Percentiles rank a stretch among this genome's conserved stretches.
phyloP scores from a whole-genome alignment of 2,888 invertebrate species.

The Hypsopygia costalis region DNA sequence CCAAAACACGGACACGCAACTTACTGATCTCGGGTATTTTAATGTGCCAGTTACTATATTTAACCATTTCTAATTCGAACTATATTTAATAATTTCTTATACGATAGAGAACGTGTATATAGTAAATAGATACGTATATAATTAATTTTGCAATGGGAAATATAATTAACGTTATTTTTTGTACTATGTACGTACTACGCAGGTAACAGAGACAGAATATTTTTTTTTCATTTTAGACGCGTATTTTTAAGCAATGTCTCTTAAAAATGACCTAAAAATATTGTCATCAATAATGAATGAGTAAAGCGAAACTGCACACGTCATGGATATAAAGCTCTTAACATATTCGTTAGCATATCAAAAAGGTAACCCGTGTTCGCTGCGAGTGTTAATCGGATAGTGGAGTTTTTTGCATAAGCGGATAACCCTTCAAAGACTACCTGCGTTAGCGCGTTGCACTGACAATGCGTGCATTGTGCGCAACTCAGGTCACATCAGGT shows the following conservation, averaged over 20 bases:
- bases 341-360: slow-evolving; percentile 48
- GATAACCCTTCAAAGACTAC: slow-evolving; percentile 74
- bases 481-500: slow-evolving; percentile 45
- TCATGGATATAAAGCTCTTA: slow-evolving; percentile 45
- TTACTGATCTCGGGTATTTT: slow-evolving; percentile 21
- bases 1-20: slow-evolving; percentile 64
- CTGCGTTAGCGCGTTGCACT: slow-evolving; percentile 42
- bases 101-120: too few species aligned
- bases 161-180: too few species aligned
- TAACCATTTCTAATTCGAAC: too few species aligned
- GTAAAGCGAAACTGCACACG: slow-evolving; percentile 39
- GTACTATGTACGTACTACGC: too few species aligned
- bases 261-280: too few species aligned
- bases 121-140: too few species aligned
- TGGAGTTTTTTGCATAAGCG: slow-evolving; percentile 73
- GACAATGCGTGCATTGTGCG: slow-evolving; percentile 52
- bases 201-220: too few species aligned
- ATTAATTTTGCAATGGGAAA: too few species aligned
- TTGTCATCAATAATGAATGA: neutral
- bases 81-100: too few species aligned
- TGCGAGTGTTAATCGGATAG: slow-evolving; percentile 76
- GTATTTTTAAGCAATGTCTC: too few species aligned
- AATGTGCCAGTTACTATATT: slow-evolving; percentile 11
- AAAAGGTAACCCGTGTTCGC: slow-evolving; percentile 53
- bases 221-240: too few species aligned